phyloP scores from a whole-genome alignment of 2,888 invertebrate species.

The Zootermopsis nevadensis region DNA sequence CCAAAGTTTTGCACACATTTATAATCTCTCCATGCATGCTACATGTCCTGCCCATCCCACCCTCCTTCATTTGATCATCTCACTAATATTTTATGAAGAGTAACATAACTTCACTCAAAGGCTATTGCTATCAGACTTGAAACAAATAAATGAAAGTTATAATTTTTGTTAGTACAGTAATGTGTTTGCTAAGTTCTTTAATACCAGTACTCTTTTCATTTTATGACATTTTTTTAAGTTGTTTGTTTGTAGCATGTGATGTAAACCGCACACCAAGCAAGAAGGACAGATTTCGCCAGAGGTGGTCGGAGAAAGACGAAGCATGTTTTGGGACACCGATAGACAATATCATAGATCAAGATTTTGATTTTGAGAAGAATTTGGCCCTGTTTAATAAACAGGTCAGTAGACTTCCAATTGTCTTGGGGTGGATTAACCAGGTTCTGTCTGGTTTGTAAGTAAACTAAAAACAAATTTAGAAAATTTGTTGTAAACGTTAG shows the following conservation, averaged over 20 bases:
- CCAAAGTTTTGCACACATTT: too few species aligned
- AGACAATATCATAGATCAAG: conserved; percentile 74
- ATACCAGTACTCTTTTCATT: not conserved
- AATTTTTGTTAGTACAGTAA: too few species aligned
- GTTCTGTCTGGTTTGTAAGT: not conserved
- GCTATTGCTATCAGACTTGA: too few species aligned
- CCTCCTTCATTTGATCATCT: too few species aligned
- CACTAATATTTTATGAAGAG: too few species aligned
- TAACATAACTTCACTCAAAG: too few species aligned
- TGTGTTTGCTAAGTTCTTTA: too few species aligned
- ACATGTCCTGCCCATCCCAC: too few species aligned
- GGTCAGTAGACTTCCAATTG: conserved; percentile 56
- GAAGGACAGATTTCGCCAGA: conserved; percentile 64
- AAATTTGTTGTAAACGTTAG: too few species aligned
- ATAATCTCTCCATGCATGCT: too few species aligned
- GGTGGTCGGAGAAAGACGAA: conserved; percentile 70
- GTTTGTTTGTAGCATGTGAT: conserved; percentile 39
- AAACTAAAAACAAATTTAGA: too few species aligned
- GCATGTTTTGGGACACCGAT: conserved; percentile 82
- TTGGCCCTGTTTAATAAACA: conserved; percentile 89
- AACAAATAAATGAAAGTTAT: too few species aligned
- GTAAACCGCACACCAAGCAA: conserved; percentile 62
- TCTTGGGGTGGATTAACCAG: not conserved
- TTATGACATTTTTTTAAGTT: conserved; percentile 16
- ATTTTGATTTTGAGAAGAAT: conserved; percentile 96